Evolutionary conservation across 2,888 invertebrate genomes (phyloP).

Genomic region (Morpho deidamia): DNA sequence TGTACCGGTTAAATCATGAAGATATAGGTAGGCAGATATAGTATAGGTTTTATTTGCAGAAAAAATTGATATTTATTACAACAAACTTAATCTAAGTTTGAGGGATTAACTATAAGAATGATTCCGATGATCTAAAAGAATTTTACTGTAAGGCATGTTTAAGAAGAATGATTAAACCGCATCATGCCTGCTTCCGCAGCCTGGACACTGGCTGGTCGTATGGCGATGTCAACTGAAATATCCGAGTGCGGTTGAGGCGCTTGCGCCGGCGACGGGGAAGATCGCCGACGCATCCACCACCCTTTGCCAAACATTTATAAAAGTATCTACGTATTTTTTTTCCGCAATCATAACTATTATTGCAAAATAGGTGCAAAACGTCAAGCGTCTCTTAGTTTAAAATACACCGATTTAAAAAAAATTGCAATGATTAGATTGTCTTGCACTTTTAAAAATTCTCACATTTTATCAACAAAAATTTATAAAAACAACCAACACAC

Average conservation of each 20-base stretch:
- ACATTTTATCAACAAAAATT: conserved; percentile 58
- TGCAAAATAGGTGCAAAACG: conserved; percentile 76
- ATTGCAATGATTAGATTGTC: conserved; percentile 67
- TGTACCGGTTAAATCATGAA: too few relatives aligned
- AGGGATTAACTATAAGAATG: too few relatives aligned
- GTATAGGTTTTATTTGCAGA: too few relatives aligned
- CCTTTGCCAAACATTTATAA: conserved; percentile 35
- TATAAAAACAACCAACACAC: conserved; percentile 66
- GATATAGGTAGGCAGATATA: too few relatives aligned
- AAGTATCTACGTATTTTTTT: conserved; percentile 63
- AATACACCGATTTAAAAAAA: conserved; percentile 67
- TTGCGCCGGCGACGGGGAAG: conserved; percentile 52
- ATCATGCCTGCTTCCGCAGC: conserved; percentile 25
- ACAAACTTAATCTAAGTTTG: too few relatives aligned
- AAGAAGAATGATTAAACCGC: conserved; percentile 22
- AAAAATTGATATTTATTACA: too few relatives aligned
- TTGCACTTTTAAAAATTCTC: conserved; percentile 52
- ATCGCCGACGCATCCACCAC: conserved; percentile 46
- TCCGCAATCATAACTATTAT: conserved; percentile 67
- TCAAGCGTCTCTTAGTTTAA: conserved; percentile 71
- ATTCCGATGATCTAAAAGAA: too few relatives aligned
- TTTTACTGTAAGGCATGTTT: background rate
- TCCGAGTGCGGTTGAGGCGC: conserved; percentile 18
- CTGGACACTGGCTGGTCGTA: conserved; percentile 20
- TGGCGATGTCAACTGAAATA: conserved; percentile 20